A percentile compares a stretch with the other conserved stretches of the same genome.
These are phyloP conservation scores for Macroramphosus scolopax DNA, from an alignment of 2,797 vertebrate species.

Conservation along the genomic window DNA sequence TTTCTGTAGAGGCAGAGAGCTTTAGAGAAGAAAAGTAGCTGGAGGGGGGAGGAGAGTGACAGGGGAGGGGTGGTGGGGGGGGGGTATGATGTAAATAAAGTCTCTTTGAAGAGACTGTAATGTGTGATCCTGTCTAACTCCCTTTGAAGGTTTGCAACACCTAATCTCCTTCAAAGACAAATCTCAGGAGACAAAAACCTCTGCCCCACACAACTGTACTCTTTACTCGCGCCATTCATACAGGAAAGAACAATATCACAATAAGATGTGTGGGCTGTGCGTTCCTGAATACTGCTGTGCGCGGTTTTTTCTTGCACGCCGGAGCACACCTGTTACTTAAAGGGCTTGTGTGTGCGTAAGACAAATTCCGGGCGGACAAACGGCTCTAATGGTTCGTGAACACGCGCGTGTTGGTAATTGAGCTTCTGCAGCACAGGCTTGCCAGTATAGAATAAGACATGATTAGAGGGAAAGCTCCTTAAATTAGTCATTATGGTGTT, in stretches of 20 bases:
- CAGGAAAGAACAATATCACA: slow-evolving; percentile 2
- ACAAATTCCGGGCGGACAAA: slow-evolving; percentile 8
- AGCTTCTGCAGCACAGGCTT: neutral
- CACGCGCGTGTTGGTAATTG: neutral
- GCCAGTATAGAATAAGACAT: slow-evolving; percentile 4
- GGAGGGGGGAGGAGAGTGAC: slow-evolving; percentile 21
- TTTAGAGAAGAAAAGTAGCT: slow-evolving; percentile 48
- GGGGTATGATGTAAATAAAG: slow-evolving; percentile 64
- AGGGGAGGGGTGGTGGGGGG: neutral
- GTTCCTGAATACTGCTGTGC: slow-evolving; percentile 1
- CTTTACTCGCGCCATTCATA: slow-evolving; percentile 5
- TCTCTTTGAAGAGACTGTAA: slow-evolving; percentile 62
- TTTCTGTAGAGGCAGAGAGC: slow-evolving; percentile 29
- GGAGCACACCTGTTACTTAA: neutral
- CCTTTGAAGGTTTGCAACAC: slow-evolving; percentile 66
- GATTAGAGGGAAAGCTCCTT: slow-evolving; percentile 12
- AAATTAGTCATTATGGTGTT: slow-evolving; percentile 7
- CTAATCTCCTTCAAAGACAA: slow-evolving; percentile 59
- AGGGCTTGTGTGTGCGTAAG: neutral
- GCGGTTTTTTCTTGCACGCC: neutral
- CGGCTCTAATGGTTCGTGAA: slow-evolving; percentile 13
- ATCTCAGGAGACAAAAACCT: slow-evolving; percentile 41
- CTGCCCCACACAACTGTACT: slow-evolving; percentile 41
- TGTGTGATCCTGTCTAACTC: slow-evolving; percentile 55
- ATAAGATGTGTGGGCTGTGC: slow-evolving; percentile 1